Evolutionary conservation across 1,140 invertebrate species (phyloP), one percentile per base, ranked within the genome.

Genomic region (Pogonomyrmex californicus): DNA sequence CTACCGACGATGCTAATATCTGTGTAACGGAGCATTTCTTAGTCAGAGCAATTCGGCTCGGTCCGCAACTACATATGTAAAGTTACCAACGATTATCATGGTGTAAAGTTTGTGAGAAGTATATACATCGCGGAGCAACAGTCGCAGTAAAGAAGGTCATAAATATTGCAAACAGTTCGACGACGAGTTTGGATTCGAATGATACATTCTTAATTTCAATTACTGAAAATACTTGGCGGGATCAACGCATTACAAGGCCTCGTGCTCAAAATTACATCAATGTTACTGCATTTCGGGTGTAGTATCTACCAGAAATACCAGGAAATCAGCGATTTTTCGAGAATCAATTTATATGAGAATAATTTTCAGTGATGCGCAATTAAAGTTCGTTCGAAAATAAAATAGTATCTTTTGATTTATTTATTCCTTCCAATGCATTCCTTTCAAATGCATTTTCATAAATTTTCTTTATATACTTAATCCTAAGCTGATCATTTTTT

Each of bases 221-320:
- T 49, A 75, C 68, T 83, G 79, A 83, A 83, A 83, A 83, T 83
- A 83, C 79, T 73, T n/a, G 1, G 54, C 54, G 79, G 30, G 79
- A 54, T 83, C 79, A 83, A 83, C 12, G 79, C 75, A 83, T 83
- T 83, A 44, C 33, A 70, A 83, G 68, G 44, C 38, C 54, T 56
- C 51, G 23, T 10, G n/a, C 17, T 41, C 38, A 7, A 47, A 47
- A 73, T 75, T 75, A 75, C n/a, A 60, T 75, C 68, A n/a, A 47
- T 12, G 66, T 73, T 60, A 54, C 33, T 17, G 41, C 23, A 44
- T 36, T 23, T 49, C 41, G 23, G 30, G 3, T 71, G 63, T 66
- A 36, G 68, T 23, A 49, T 58, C 30, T 30, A 41, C 4, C 47
- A 30, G 36, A 47, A 36, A 68, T 36, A 47, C n/a, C n/a, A 70